These are phyloP conservation scores for Cossypha niveicapilla DNA, from an alignment of 2,797 vertebrate genomes.

Conservation along the genomic window DNA sequence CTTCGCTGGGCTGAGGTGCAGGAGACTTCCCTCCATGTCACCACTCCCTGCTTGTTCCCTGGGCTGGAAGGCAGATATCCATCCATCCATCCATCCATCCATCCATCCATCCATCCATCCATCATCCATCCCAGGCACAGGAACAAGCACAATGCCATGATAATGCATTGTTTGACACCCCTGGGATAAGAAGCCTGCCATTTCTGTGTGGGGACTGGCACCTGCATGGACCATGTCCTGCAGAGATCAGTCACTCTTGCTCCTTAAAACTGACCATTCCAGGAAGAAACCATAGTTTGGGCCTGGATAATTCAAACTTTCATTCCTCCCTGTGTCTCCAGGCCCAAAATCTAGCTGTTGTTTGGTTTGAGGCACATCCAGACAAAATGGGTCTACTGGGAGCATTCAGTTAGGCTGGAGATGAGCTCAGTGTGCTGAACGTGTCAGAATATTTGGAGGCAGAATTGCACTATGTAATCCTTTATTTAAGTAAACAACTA, in stretches of 20 bases:
- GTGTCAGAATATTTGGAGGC: background rate
- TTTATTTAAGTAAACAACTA: background rate
- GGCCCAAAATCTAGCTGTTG: background rate
- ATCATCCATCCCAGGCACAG: background rate
- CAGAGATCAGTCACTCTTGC: background rate
- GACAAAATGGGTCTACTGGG: background rate
- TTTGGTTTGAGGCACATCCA: background rate
- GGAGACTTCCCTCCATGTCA: background rate
- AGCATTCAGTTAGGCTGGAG: background rate
- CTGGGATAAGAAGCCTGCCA: background rate
- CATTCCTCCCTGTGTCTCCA: background rate
- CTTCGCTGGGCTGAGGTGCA: background rate
- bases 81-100: background rate
- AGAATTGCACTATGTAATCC: background rate
- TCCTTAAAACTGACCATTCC: background rate
- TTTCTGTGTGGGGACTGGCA: background rate
- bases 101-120: too few relatives aligned
- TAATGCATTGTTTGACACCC: background rate
- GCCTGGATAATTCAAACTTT: background rate
- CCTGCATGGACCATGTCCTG: rapidly evolving
- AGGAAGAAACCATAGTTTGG: background rate
- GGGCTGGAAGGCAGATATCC: background rate
- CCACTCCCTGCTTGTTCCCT: background rate
- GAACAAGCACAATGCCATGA: background rate
- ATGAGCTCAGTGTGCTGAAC: rapidly evolving